Evolutionary conservation across 2,888 invertebrate genomes (phyloP), one percentile per base, ranked within the genome.

Genomic region (Eilema caniola): DNA sequence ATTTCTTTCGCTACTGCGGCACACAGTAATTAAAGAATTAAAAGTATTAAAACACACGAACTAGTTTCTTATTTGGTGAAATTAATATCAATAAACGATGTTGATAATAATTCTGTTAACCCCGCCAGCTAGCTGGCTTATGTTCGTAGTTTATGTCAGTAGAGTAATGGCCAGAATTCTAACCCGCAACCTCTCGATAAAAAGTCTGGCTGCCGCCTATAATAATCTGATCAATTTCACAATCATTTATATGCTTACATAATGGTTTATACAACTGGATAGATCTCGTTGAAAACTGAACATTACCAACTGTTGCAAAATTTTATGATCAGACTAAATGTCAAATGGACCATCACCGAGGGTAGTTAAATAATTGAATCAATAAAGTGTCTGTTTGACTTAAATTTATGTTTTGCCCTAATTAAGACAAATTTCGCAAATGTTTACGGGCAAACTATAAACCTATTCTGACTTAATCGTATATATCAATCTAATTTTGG

Each of bases 261-360:
- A 23, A n/a, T 53, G n/a, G n/a, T 41, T 62, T 24, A 25, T 20
- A 31, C 53, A 64, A 11, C 64, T 53, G 23, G 23, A 31, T 10
- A 8, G 56, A 47, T 64, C 56, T 53, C 4, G n/a, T 61, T 61
- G 12, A 10, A n/a, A 31, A 60, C 62, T 73, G 74, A 66, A 71
- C 69, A 47, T 67, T 7, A 20, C 47, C 20, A 7, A 10, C 2
- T 28, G 47, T 80, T 80, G 31, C 67, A 69, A 71, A 74, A 78
- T 71, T 80, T 72, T 71, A 66, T 70, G 20, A 47, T n/a, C 1
- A 11, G 64, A 64, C 62, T 0, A 66, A 77, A 73, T 73, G 33
- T 71, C 69, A 66, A 79, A 67, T 67, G 4, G 31, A 10, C 56
- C 63, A 73, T 68, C 68, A 47, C 31, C 4, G 56, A n/a, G 5